Evolutionary conservation across 2,888 invertebrate species (phyloP).

Genomic region (Frankliniella intonsa): DNA sequence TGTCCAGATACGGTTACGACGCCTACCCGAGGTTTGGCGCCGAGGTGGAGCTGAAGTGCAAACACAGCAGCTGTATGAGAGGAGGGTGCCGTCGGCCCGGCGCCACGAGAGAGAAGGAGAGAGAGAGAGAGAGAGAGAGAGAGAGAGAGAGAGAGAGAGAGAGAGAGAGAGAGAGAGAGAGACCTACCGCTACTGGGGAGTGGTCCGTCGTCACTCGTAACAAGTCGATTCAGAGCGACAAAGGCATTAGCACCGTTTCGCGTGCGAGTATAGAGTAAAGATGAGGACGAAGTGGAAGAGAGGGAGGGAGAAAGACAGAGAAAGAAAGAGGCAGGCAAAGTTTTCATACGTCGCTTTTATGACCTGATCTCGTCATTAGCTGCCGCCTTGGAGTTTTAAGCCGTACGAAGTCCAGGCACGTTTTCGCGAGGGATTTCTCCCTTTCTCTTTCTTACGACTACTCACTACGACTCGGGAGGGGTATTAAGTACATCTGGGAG

Average conservation of each 20-base stretch:
- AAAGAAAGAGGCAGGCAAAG: not conserved
- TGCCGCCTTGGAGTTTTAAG: no score
- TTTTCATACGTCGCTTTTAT: no score
- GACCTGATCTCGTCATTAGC: no score
- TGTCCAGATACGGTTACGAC: not conserved
- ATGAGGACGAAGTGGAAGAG: conserved; percentile 29
- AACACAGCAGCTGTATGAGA: not conserved
- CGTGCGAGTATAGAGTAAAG: not conserved
- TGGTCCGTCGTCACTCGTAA: not conserved
- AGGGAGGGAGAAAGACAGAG: not conserved
- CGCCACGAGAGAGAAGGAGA: not conserved
- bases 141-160: conserved; percentile 36
- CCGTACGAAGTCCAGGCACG: no score
- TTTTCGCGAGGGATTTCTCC: no score
- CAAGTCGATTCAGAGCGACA: conserved; percentile 38
- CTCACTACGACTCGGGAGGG: no score
- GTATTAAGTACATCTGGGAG: no score
- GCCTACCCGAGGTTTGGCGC: not conserved
- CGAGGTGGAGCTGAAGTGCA: not conserved
- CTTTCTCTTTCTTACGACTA: no score
- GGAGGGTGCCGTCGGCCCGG: not conserved
- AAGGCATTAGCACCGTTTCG: not conserved
- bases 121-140: conserved; percentile 35
- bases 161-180: conserved; percentile 29
- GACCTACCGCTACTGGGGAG: conserved; percentile 1